These are phyloP conservation scores for Zaprionus ornatus DNA, from an alignment of 1,140 invertebrate genomes.

Conservation along the genomic window DNA sequence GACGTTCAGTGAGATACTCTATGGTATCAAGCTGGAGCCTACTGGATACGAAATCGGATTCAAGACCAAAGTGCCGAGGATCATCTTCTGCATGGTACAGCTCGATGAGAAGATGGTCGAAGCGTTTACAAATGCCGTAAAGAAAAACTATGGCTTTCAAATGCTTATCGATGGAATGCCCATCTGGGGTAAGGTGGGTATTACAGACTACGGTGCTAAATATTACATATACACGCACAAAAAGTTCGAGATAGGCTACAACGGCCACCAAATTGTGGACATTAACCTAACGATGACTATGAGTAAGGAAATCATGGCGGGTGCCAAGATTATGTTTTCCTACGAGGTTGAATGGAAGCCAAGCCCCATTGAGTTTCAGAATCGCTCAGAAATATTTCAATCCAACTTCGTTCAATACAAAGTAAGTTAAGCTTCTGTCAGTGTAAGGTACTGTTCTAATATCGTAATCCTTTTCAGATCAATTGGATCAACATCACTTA, in stretches of 20 bases:
- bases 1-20: constrained; percentile 98
- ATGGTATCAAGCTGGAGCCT: constrained; percentile 98
- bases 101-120: constrained; percentile 94
- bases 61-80: constrained; percentile 90
- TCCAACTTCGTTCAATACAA: constrained; percentile 99
- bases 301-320: constrained; percentile 91
- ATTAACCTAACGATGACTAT: constrained; percentile 98
- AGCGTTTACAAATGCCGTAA: constrained; percentile 98
- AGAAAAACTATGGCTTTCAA: constrained; percentile 99
- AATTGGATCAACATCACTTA: constrained; percentile 99
- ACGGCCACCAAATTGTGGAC: constrained; percentile 98
- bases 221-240: constrained; percentile 99
- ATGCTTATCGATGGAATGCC: constrained; percentile 99
- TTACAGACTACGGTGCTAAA: constrained; percentile 91
- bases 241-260: constrained; percentile 99
- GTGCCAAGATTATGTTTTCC: constrained; percentile 94
- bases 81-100: constrained; percentile 94
- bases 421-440: constrained; percentile 84
- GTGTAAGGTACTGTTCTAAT: neutral
- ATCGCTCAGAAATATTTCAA: constrained; percentile 99
- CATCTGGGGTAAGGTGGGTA: constrained; percentile 98
- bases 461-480: constrained; percentile 87
- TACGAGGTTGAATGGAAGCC: constrained; percentile 99
- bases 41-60: constrained; percentile 98
- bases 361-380: constrained; percentile 94